phyloP scores from a whole-genome alignment of 2,113 vertebrate species.

The Piprites chloris region DNA sequence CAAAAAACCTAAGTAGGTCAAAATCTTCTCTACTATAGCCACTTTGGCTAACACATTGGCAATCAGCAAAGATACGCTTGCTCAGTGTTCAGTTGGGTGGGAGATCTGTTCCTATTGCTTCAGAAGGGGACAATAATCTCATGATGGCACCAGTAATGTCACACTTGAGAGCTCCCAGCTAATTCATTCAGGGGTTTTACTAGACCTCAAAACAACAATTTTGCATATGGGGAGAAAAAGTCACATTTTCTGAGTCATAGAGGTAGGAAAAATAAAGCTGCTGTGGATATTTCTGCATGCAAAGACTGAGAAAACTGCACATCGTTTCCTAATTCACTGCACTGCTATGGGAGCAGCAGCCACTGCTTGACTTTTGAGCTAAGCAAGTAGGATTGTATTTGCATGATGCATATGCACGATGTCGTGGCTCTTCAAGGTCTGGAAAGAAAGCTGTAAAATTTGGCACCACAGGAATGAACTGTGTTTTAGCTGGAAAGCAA shows the following conservation, averaged over 20 bases:
- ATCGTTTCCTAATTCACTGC: background rate
- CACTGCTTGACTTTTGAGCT: background rate
- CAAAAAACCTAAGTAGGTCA: background rate
- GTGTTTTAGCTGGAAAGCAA: slow-evolving; percentile 13
- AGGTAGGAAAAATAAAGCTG: background rate
- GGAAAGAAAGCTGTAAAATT: background rate
- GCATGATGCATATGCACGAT: background rate
- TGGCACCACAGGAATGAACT: background rate
- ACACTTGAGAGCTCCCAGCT: background rate
- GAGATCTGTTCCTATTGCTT: background rate
- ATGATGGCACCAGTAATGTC: background rate
- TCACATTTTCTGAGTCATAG: background rate
- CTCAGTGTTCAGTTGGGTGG: background rate
- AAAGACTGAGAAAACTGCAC: background rate
- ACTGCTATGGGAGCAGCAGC: background rate
- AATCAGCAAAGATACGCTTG: background rate
- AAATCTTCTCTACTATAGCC: background rate
- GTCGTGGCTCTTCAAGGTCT: background rate
- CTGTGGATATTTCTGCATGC: background rate
- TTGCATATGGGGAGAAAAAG: background rate
- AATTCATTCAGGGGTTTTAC: background rate
- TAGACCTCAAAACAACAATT: background rate
- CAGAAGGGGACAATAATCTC: background rate
- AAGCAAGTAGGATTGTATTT: background rate
- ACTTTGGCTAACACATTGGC: background rate